Evolutionary conservation across 1,140 invertebrate genomes (phyloP).

Genomic region (Hycleus cichorii): DNA sequence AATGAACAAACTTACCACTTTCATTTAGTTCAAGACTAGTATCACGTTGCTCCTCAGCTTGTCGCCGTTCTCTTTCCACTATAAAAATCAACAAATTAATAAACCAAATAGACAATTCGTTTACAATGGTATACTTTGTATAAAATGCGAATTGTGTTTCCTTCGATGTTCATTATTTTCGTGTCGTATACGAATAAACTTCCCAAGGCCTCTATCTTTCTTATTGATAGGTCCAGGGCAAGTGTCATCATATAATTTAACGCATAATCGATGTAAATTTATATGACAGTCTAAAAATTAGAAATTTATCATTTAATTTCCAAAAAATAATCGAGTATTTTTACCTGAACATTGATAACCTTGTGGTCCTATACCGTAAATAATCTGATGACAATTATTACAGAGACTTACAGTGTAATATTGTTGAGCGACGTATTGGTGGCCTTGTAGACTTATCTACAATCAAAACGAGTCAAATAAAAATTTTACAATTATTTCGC

Average conservation of each 20-base stretch:
- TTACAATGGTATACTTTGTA: constrained; percentile 39
- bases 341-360: constrained; percentile 85
- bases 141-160: constrained; percentile 45
- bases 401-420: constrained; percentile 86
- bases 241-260: constrained; percentile 72
- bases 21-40: constrained; percentile 25
- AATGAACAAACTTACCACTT: constrained; percentile 31
- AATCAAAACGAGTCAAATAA: constrained; percentile 25
- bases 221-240: constrained; percentile 71
- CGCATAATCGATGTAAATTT: constrained; percentile 80
- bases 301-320: constrained; percentile 13
- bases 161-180: constrained; percentile 43
- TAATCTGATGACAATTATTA: constrained; percentile 84
- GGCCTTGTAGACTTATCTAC: constrained; percentile 72
- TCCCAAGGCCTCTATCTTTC: constrained; percentile 61
- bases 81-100: constrained; percentile 18
- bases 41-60: constrained; percentile 33
- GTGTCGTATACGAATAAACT: constrained; percentile 64
- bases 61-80: constrained; percentile 35
- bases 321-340: background rate
- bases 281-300: constrained; percentile 69
- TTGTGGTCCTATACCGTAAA: constrained; percentile 91
- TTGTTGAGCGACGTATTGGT: constrained; percentile 83
- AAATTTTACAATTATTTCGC: constrained; percentile 9
- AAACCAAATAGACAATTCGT: constrained; percentile 23